Conservation (phyloP, 1,140 invertebrate species). For the Telenomus remus region DNA sequence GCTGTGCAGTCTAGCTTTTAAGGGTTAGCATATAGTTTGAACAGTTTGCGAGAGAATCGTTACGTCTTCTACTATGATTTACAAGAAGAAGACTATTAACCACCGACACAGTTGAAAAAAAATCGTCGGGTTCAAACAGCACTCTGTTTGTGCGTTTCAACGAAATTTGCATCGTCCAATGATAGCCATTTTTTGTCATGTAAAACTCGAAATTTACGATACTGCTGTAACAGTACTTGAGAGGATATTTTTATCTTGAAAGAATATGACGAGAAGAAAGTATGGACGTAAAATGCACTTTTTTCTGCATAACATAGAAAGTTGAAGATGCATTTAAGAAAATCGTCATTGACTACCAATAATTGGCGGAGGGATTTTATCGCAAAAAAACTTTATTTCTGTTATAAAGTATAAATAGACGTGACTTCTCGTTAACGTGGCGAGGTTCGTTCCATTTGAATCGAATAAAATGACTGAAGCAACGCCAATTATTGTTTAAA, state of each 20-base stretch:
- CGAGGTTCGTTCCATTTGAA: too few relatives aligned
- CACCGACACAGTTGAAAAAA: too few relatives aligned
- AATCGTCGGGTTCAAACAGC: too few relatives aligned
- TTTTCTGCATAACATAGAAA: constrained; percentile 14
- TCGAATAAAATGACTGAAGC: too few relatives aligned
- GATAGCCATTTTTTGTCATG: not conserved
- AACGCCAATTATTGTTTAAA: too few relatives aligned
- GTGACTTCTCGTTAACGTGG: too few relatives aligned
- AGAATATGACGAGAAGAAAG: not conserved
- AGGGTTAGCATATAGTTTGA: too few relatives aligned
- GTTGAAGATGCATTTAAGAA: constrained; percentile 9
- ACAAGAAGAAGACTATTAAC: too few relatives aligned
- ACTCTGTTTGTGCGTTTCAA: not conserved
- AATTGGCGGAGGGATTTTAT: not conserved
- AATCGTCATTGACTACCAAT: constrained; percentile 14
- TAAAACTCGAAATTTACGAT: not conserved
- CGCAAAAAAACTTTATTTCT: constrained; percentile 2
- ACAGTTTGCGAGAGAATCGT: too few relatives aligned
- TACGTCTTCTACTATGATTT: too few relatives aligned
- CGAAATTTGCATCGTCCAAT: not conserved
- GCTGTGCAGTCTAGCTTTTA: too few relatives aligned
- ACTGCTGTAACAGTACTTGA: not conserved
- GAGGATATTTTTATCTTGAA: not conserved
- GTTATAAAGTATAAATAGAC: too few relatives aligned
- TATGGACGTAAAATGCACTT: not conserved